phyloP scores from a whole-genome alignment of 2,797 vertebrate species.

The Acipenser ruthenus region DNA sequence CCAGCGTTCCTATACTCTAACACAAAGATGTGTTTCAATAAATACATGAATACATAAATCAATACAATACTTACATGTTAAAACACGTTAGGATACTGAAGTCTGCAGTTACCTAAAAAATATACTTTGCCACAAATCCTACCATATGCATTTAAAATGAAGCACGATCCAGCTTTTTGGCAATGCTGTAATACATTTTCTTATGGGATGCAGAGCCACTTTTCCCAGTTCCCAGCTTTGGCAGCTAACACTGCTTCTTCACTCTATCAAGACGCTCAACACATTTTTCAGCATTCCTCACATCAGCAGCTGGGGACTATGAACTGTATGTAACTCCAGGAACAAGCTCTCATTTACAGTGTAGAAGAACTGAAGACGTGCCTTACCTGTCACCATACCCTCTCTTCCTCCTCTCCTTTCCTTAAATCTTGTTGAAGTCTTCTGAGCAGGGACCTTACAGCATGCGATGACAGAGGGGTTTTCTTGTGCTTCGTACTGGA shows the following conservation, averaged over 20 bases:
- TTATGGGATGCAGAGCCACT: not conserved
- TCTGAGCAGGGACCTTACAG: too few species aligned
- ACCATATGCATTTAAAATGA: conserved; percentile 4
- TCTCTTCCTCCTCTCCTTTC: not conserved
- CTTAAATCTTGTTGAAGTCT: not conserved
- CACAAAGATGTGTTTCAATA: too few species aligned
- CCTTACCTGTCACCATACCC: not conserved
- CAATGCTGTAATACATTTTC: not conserved
- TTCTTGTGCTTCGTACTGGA: conserved; percentile 20
- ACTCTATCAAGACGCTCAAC: not conserved
- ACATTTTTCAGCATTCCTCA: not conserved
- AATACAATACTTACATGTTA: not conserved
- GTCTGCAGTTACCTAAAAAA: not conserved
- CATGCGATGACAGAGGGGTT: conserved; percentile 5
- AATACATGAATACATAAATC: too few species aligned
- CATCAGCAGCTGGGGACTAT: not conserved
- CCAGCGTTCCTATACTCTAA: too few species aligned
- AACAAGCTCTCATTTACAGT: not conserved
- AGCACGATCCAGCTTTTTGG: not conserved
- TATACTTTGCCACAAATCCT: conserved; percentile 23
- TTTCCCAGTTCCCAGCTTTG: not conserved
- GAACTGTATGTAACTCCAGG: not conserved
- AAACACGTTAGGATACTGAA: conserved; percentile 1
- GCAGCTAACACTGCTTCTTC: not conserved
- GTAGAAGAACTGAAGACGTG: too few species aligned